Evolutionary conservation across 2,797 vertebrate genomes (phyloP).

Genomic region (Galagoides demidoff): DNA sequence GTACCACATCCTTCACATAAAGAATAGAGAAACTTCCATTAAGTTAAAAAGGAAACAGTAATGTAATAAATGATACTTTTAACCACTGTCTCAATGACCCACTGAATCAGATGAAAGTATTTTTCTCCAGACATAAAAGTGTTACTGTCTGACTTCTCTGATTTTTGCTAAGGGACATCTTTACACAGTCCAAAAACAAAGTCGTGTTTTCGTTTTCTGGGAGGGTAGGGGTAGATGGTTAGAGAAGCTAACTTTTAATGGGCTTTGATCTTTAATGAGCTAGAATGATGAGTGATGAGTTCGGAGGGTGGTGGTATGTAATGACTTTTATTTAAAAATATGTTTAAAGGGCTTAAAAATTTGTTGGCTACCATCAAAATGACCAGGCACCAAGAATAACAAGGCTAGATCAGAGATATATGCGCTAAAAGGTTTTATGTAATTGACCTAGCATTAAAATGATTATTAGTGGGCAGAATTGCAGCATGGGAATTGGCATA

Average conservation of each 20-base stretch:
- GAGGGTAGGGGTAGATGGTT: background rate
- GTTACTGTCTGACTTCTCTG: background rate
- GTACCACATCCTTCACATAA: background rate
- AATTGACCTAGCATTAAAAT: constrained; percentile 25
- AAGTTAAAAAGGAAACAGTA: constrained; percentile 33
- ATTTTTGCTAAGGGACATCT: constrained; percentile 1
- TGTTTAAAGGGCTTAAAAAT: constrained; percentile 5
- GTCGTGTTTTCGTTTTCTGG: background rate
- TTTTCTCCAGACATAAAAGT: background rate
- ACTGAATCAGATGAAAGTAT: constrained; percentile 39
- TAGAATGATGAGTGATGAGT: background rate
- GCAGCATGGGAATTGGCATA: background rate
- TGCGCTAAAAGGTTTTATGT: background rate
- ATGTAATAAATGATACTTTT: constrained; percentile 22
- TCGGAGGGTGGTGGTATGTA: background rate
- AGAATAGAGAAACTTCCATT: constrained; percentile 35
- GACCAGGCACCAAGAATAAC: background rate
- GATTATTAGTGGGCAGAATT: background rate
- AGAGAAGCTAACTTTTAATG: constrained; percentile 40
- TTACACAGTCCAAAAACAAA: background rate
- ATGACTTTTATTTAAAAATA: constrained; percentile 36
- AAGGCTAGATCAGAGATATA: background rate
- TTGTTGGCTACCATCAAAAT: background rate
- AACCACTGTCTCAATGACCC: constrained; percentile 6
- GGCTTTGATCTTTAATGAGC: background rate